phyloP scores from a whole-genome alignment of 1,140 invertebrate genomes.

The Pseudomyrmex flavicornis region DNA sequence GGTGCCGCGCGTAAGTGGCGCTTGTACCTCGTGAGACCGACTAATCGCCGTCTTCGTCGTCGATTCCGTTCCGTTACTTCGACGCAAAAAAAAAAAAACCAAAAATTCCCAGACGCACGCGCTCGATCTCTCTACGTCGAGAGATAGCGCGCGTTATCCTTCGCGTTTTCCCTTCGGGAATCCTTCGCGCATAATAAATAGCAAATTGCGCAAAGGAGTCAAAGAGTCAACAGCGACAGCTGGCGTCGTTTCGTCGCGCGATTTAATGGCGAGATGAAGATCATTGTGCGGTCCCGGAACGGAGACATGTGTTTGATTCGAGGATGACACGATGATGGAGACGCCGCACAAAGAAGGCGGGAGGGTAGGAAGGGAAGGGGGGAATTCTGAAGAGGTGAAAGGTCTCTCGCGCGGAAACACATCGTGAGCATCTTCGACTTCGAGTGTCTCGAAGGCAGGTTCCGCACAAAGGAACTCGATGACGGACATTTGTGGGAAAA shows the following conservation, averaged over 20 bases:
- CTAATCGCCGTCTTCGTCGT: background rate
- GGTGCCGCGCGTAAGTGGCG: slow-evolving; percentile 22
- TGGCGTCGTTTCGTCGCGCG: slow-evolving; percentile 22
- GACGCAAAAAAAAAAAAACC: background rate
- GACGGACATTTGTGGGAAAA: background rate
- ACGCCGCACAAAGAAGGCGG: slow-evolving; percentile 1
- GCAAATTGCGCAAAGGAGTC: slow-evolving; percentile 21
- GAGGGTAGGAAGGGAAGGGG: background rate
- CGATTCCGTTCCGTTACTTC: slow-evolving; percentile 60
- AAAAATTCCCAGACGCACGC: background rate
- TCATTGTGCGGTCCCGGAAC: background rate
- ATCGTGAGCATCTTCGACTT: background rate
- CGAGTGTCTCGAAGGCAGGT: background rate
- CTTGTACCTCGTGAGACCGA: slow-evolving; percentile 1
- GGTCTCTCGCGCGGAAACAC: background rate
- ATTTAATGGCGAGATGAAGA: slow-evolving; percentile 34
- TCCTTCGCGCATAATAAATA: background rate
- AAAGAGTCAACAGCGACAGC: slow-evolving; percentile 55
- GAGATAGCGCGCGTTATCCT: background rate
- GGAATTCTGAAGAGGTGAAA: slow-evolving; percentile 26
- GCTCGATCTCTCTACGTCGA: background rate
- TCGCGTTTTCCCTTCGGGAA: background rate
- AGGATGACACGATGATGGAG: slow-evolving; percentile 45
- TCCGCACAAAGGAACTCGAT: background rate
- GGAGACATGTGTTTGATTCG: slow-evolving; percentile 62